Percentiles rank a stretch among this genome's conserved stretches.
Conservation (phyloP, 2,888 invertebrate species). For the Erynnis tages region DNA sequence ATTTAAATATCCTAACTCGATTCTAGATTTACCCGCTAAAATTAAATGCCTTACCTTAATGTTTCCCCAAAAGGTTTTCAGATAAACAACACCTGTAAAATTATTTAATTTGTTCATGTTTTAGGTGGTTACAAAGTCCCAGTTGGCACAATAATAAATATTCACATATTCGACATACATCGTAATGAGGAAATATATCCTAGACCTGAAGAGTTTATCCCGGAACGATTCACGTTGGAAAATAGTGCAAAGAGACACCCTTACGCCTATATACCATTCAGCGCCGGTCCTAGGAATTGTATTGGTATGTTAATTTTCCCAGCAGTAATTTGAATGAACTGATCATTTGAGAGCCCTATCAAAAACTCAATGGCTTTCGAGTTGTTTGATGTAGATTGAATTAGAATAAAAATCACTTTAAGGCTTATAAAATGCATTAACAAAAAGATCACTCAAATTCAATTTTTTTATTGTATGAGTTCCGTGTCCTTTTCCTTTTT, state of each 20-base stretch:
- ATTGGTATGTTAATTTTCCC: constrained; percentile 70
- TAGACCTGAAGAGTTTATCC: constrained; percentile 85
- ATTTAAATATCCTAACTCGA: no score
- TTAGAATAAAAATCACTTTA: no score
- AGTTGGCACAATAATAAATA: constrained; percentile 57
- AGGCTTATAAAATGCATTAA: no score
- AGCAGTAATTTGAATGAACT: not conserved
- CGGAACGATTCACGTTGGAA: constrained; percentile 85
- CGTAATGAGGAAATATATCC: constrained; percentile 83
- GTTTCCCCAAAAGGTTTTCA: no score
- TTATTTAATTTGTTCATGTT: not conserved
- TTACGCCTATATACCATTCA: constrained; percentile 84
- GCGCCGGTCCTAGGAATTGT: constrained; percentile 86
- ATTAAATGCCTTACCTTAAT: no score
- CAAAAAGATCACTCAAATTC: no score
- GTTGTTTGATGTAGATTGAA: no score
- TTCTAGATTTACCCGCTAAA: no score
- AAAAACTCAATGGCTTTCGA: no score
- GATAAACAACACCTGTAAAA: no score
- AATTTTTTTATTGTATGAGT: no score
- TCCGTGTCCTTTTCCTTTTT: not conserved
- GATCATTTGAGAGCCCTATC: no score
- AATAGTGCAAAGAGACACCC: constrained; percentile 76
- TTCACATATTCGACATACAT: constrained; percentile 83
- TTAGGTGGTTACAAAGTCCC: constrained; percentile 74